Evolutionary conservation across 1,140 invertebrate species (phyloP).

Genomic region (Drosophila lacertosa): DNA sequence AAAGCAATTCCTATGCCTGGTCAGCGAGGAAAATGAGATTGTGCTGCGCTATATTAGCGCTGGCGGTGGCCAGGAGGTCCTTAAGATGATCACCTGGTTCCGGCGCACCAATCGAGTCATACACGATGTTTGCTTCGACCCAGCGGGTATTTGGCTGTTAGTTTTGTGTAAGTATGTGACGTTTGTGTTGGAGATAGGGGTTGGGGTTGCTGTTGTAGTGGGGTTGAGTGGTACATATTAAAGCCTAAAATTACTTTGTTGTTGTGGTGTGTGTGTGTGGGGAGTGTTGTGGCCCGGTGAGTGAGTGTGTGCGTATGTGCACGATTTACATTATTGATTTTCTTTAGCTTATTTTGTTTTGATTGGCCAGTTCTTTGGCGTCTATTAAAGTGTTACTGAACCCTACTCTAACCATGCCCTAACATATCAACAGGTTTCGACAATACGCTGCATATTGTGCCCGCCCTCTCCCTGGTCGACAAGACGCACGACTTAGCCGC

Average conservation of each 20-base stretch:
- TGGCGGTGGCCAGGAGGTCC: constrained; percentile 78
- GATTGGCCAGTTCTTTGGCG: constrained; percentile 44
- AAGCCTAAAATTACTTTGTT: constrained; percentile 62
- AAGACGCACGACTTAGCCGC: constrained; percentile 54
- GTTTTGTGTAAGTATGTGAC: constrained; percentile 85
- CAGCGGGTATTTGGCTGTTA: constrained; percentile 88
- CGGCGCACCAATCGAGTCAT: constrained; percentile 86
- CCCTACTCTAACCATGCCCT: background rate
- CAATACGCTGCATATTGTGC: constrained; percentile 83
- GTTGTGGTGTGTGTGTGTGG: constrained; percentile 31
- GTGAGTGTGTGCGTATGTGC: constrained; percentile 22
- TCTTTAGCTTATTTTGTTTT: constrained; percentile 66
- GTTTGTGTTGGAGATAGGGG: background rate
- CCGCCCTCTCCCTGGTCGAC: constrained; percentile 73
- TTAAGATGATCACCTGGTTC: constrained; percentile 90
- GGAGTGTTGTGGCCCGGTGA: background rate
- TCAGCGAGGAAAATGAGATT: constrained; percentile 82
- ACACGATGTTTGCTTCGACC: constrained; percentile 88
- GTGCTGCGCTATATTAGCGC: constrained; percentile 83
- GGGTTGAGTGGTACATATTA: constrained; percentile 22
- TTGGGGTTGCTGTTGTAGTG: constrained; percentile 1
- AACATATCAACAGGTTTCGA: constrained; percentile 77
- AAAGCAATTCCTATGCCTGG: constrained; percentile 79
- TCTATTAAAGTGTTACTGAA: constrained; percentile 39
- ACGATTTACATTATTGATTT: constrained; percentile 70